phyloP scores from a whole-genome alignment of 2,113 vertebrate species.

The Callithrix jacchus region DNA sequence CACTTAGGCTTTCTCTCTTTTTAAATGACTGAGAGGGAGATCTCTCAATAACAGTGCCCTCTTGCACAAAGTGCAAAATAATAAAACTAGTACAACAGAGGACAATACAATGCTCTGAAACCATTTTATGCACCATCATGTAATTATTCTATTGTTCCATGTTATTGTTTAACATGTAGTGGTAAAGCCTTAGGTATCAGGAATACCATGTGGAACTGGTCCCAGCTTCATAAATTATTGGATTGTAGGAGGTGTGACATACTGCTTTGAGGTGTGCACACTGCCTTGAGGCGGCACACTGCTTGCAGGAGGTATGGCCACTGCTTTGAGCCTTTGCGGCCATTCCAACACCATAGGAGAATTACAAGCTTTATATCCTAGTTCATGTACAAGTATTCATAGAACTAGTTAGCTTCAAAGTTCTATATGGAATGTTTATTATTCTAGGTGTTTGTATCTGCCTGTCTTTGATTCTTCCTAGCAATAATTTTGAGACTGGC shows the following conservation, averaged over 20 bases:
- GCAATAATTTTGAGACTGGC: not conserved
- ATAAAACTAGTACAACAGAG: not conserved
- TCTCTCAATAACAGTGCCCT: not conserved
- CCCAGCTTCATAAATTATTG: not conserved
- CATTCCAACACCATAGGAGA: not conserved
- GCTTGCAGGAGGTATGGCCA: too few relatives aligned
- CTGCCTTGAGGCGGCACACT: too few relatives aligned
- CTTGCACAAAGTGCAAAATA: not conserved
- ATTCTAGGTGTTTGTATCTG: not conserved
- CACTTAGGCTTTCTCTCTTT: not conserved
- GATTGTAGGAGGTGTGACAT: too few relatives aligned
- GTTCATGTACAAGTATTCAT: not conserved
- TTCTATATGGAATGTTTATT: slow-evolving; percentile 45
- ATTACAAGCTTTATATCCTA: not conserved
- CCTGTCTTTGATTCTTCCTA: not conserved
- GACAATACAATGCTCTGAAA: not conserved
- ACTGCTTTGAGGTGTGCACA: too few relatives aligned
- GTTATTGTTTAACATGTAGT: not conserved
- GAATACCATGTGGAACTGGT: not conserved
- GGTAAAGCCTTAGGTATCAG: not conserved
- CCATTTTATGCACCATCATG: not conserved
- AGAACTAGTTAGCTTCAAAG: not conserved
- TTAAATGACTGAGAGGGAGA: not conserved
- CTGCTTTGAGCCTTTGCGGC: not conserved
- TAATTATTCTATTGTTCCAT: not conserved